Percentiles rank a stretch among this genome's conserved stretches.
phyloP scores from a whole-genome alignment of 2,888 invertebrate species.

The Hydropsyche betteni region DNA sequence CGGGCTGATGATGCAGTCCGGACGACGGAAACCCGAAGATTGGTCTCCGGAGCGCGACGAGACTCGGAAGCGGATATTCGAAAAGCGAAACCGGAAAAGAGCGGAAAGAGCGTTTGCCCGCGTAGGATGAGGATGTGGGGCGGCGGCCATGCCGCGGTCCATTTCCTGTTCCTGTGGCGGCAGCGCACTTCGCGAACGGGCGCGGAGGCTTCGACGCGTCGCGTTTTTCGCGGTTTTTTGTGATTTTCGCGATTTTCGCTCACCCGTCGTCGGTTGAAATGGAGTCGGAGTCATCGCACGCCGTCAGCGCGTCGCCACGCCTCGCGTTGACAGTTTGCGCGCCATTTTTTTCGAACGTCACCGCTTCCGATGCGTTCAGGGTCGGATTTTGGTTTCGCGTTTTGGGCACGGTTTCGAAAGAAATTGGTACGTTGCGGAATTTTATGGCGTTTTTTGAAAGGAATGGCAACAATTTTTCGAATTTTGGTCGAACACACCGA shows the following conservation, averaged over 20 bases:
- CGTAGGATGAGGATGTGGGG: constrained; percentile 61
- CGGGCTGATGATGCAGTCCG: too few relatives aligned
- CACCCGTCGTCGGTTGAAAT: not conserved
- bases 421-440: too few relatives aligned
- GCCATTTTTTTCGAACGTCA: constrained; percentile 16
- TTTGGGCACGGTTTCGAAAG: too few relatives aligned
- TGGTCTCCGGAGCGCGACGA: too few relatives aligned
- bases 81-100: not conserved
- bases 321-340: not conserved
- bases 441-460: too few relatives aligned
- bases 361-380: too few relatives aligned
- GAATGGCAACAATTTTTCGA: too few relatives aligned
- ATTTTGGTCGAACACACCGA: too few relatives aligned
- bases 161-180: constrained; percentile 72
- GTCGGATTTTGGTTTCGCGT: too few relatives aligned
- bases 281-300: constrained; percentile 3
- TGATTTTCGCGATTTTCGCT: not conserved
- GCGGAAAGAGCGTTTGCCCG: constrained; percentile 5
- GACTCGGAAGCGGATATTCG: not conserved
- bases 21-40: too few relatives aligned
- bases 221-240: too few relatives aligned
- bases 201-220: too few relatives aligned
- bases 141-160: constrained; percentile 60
- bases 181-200: constrained; percentile 53
- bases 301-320: not conserved